A percentile compares a stretch with the other conserved stretches of the same genome.
Conservation (phyloP, 2,113 vertebrate species). For the Cisticola juncidis region DNA sequence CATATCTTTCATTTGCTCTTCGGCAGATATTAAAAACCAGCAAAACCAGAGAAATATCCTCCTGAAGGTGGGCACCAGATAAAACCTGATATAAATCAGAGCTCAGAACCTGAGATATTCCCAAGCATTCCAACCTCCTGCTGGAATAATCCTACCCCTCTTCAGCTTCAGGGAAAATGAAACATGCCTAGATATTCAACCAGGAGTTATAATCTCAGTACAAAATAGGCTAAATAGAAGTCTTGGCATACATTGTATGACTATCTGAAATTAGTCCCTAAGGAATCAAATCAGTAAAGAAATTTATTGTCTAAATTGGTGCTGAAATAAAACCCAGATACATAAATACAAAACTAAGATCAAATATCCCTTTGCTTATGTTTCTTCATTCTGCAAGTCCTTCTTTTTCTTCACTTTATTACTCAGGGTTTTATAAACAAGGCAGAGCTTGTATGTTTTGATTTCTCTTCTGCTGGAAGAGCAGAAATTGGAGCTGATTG, state of each 20-base stretch:
- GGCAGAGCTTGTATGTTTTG: not conserved
- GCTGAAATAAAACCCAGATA: not conserved
- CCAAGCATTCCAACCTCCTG: not conserved
- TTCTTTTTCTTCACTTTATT: not conserved
- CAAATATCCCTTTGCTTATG: not conserved
- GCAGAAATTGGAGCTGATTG: not conserved
- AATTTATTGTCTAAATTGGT: not conserved
- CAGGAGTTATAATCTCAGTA: not conserved
- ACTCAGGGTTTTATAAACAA: not conserved
- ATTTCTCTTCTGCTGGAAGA: not conserved
- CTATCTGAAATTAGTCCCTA: not conserved
- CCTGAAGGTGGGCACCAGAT: constrained; percentile 1
- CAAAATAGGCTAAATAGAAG: not conserved
- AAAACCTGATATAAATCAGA: constrained; percentile 22
- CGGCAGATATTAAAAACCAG: constrained; percentile 27
- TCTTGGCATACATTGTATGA: not conserved
- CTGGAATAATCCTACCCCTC: not conserved
- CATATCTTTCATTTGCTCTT: constrained; percentile 34
- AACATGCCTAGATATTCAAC: not conserved
- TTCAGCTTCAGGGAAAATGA: not conserved
- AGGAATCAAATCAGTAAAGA: not conserved
- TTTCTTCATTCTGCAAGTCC: not conserved
- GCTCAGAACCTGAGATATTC: not conserved
- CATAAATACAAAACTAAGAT: not conserved
- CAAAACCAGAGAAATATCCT: constrained; percentile 18